phyloP scores from a whole-genome alignment of 2,888 invertebrate species.

The Yponomeuta sedellus region DNA sequence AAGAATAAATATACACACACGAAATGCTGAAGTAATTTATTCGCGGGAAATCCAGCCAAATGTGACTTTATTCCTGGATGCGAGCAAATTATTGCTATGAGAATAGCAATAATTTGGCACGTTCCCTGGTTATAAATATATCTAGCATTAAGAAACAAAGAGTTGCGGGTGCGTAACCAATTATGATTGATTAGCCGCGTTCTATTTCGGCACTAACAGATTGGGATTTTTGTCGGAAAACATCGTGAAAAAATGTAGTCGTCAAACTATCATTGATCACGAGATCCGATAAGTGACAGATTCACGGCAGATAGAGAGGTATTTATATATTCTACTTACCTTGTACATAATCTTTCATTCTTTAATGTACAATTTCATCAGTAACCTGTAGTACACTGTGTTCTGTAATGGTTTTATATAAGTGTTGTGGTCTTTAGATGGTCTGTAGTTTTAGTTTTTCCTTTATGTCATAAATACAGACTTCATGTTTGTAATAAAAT shows the following conservation, averaged over 20 bases:
- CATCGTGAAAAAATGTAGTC: not conserved
- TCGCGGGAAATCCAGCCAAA: constrained; percentile 6
- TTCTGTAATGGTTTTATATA: too few species aligned
- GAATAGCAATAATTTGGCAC: constrained; percentile 4
- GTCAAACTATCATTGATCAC: not conserved
- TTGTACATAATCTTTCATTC: too few species aligned
- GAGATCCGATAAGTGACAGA: not conserved
- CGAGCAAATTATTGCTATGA: not conserved
- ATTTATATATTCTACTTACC: too few species aligned
- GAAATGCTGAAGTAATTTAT: constrained; percentile 2
- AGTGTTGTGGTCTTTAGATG: too few species aligned
- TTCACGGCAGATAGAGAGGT: not conserved
- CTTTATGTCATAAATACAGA: too few species aligned
- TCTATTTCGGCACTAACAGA: not conserved
- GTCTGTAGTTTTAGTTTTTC: too few species aligned
- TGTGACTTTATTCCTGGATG: constrained; percentile 7
- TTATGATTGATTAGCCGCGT: not conserved
- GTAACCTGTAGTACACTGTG: too few species aligned
- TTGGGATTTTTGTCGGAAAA: not conserved
- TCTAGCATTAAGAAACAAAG: not conserved
- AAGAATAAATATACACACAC: not conserved
- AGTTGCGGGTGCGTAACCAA: not conserved
- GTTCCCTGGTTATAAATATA: not conserved
- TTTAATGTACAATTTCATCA: too few species aligned
- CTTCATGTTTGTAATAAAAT: too few species aligned